A percentile compares a stretch with the other conserved stretches of the same genome.
Evolutionary conservation across 2,797 vertebrate species (phyloP).

Genomic region (Sebastes matsubarae): DNA sequence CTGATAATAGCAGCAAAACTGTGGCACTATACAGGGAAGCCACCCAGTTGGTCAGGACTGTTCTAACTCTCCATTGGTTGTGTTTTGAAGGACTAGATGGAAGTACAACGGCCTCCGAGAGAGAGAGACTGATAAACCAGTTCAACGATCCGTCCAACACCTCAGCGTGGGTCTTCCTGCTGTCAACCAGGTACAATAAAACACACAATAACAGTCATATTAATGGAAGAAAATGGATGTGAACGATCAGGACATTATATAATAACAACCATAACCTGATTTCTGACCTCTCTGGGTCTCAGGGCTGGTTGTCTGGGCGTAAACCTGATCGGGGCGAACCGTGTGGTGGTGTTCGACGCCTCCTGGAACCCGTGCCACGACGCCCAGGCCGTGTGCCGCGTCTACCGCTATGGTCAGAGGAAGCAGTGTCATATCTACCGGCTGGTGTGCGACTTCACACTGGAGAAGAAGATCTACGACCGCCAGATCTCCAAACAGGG

Average conservation of each 20-base stretch:
- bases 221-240: neutral
- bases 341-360: constrained; percentile 96
- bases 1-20: neutral
- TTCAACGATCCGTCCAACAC: constrained; percentile 94
- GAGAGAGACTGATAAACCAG: constrained; percentile 96
- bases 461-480: constrained; percentile 99
- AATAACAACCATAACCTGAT: too few relatives aligned
- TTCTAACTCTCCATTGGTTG: neutral
- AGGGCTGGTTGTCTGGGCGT: constrained; percentile 96
- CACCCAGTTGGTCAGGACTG: neutral
- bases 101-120: constrained; percentile 93
- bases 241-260: neutral
- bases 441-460: constrained; percentile 95
- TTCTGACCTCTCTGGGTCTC: neutral
- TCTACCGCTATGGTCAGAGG: constrained; percentile 96
- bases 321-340: constrained; percentile 96
- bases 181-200: constrained; percentile 91
- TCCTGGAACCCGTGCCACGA: constrained; percentile 99
- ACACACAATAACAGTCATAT: neutral
- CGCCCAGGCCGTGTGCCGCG: constrained; percentile 95
- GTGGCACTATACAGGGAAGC: neutral
- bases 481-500: constrained; percentile 98
- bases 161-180: constrained; percentile 91
- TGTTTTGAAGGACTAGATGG: constrained; percentile 90
- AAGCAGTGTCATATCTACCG: constrained; percentile 96